Evolutionary conservation across 2,113 vertebrate species (phyloP).

Genomic region (Bettongia penicillata): DNA sequence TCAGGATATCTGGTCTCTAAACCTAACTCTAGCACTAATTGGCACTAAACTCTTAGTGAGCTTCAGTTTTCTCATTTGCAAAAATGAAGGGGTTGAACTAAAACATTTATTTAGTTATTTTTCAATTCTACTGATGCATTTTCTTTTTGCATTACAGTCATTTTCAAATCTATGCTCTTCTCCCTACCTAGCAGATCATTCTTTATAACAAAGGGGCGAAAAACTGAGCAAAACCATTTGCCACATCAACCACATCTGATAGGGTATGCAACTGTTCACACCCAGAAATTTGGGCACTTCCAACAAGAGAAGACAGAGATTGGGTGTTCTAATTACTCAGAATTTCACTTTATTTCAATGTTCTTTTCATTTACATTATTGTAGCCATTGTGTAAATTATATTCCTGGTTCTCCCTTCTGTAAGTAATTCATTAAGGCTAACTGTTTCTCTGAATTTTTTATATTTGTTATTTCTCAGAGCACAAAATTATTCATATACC

Average conservation of each 20-base stretch:
- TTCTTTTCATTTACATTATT: background rate
- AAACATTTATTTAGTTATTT: background rate
- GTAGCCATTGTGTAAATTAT: background rate
- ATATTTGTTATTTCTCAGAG: background rate
- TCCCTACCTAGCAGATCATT: background rate
- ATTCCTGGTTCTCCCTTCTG: background rate
- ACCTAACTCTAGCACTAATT: background rate
- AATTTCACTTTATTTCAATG: background rate
- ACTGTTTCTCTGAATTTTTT: background rate
- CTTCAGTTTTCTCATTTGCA: background rate
- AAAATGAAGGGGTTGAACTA: background rate
- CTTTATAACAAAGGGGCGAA: background rate
- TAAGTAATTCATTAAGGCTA: background rate
- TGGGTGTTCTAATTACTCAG: background rate
- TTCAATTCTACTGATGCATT: background rate
- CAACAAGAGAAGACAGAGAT: background rate
- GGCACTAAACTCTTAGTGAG: background rate
- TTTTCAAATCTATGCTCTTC: background rate
- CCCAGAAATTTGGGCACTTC: background rate
- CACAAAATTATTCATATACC: background rate
- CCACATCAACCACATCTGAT: background rate
- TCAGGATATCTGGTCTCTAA: background rate
- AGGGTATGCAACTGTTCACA: background rate
- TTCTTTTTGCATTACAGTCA: background rate
- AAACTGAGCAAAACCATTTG: background rate